A percentile compares a stretch with the other conserved stretches of the same genome.
Conservation (phyloP, 1,140 invertebrate species). For the Heliconius hewitsoni region DNA sequence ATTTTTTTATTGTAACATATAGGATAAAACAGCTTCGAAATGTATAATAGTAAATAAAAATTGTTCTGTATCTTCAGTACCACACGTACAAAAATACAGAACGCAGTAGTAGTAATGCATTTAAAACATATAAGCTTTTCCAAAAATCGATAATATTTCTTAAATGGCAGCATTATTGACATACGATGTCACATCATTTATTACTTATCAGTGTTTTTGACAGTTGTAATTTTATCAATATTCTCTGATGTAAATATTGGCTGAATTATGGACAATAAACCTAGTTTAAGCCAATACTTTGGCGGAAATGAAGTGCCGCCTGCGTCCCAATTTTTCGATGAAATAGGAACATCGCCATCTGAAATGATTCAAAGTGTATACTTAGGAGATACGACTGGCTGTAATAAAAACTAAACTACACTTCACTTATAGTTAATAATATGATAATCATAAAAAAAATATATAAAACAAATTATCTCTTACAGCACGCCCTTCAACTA, state of each 20-base stretch:
- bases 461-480: background rate
- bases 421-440: background rate
- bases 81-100: too few relatives aligned
- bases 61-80: too few relatives aligned
- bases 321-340: conserved; percentile 76
- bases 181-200: background rate
- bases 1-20: too few relatives aligned
- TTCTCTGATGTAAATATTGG: conserved; percentile 16
- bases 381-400: conserved; percentile 61
- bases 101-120: too few relatives aligned
- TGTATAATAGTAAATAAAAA: too few relatives aligned
- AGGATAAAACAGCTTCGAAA: too few relatives aligned
- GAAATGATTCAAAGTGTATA: conserved; percentile 76
- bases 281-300: conserved; percentile 77
- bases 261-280: conserved; percentile 66
- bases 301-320: conserved; percentile 65
- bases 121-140: background rate
- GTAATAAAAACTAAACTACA: conserved; percentile 34
- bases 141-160: background rate
- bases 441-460: background rate
- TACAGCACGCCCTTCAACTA: conserved; percentile 41
- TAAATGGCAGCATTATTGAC: background rate
- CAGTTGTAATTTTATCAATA: conserved; percentile 10
- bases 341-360: conserved; percentile 71
- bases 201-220: background rate